Evolutionary conservation across 2,888 invertebrate species (phyloP), one percentile per base, ranked within the genome.

Genomic region (Leptopilina syphax): DNA sequence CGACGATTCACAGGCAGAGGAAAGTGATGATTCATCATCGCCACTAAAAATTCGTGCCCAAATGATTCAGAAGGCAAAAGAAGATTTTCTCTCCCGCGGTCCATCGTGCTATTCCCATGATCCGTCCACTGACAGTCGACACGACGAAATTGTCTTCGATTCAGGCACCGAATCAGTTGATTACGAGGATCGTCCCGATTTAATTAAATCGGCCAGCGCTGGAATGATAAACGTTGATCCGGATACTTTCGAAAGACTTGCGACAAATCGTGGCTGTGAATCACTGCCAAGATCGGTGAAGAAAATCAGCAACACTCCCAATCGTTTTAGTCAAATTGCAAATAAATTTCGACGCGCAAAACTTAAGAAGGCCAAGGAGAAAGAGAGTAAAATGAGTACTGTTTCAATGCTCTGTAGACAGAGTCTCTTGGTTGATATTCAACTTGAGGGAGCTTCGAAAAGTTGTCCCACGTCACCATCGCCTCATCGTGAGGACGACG

Each of bases 211-310:
- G 50, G 95, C 95, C 0, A 96, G 96, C 83, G 96, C 95, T 0
- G 96, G 96, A n/a, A 96, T 96, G 94, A 95, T 96, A 79, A 95
- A 95, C 85, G 93, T 95, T 0, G 95, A 95, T 82, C 92, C 93
- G 6, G 93, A 94, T 41, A 93, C 94, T 0, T 95, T 94, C 92
- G 93, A 93, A 84, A 92, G 94, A 83, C 93, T 95, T 89, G 82
- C 84, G 1, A 84, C 84, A 1, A 73, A 27, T 70, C 83, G 85
- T 13, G 93, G 93, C 3, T 94, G 93, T 83, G 94, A 94, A 1
- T 94, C 94, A 0, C 84, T 94, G 78, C 94, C 94, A 0, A 88
- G 94, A 41, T 88, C 88, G 0, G 86, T 82, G n/a, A 85, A 87
- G 57, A 87, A 86, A 50, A 80, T 83, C 12, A 79, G 82, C n/a